phyloP scores from a whole-genome alignment of 2,113 vertebrate genomes.

The Acrocephalus kingi region DNA sequence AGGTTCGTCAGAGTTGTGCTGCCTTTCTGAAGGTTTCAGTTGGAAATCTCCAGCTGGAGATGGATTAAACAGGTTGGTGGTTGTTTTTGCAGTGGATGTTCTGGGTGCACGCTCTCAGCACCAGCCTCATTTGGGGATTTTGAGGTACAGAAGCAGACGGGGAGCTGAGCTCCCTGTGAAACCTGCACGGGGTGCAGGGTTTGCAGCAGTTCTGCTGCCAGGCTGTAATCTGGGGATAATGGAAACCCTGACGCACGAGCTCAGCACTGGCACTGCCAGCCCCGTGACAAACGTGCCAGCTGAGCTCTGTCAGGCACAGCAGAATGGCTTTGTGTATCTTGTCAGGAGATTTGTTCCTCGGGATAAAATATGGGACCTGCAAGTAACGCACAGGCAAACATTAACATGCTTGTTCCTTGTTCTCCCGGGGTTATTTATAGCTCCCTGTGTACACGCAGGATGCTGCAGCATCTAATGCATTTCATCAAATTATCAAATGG shows the following conservation, averaged over 20 bases:
- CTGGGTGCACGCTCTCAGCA: background rate
- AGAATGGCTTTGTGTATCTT: slow-evolving; percentile 61
- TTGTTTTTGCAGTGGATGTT: background rate
- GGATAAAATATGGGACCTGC: slow-evolving; percentile 58
- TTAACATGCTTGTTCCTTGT: slow-evolving; percentile 23
- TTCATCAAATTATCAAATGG: background rate
- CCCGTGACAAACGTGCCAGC: slow-evolving; percentile 52
- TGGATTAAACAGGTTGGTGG: background rate
- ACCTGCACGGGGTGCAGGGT: background rate
- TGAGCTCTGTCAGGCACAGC: slow-evolving; percentile 48
- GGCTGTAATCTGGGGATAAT: slow-evolving; percentile 4
- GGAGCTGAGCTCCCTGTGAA: background rate
- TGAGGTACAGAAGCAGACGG: background rate
- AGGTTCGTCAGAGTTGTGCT: background rate
- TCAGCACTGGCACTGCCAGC: slow-evolving; percentile 16
- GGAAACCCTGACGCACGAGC: slow-evolving; percentile 37
- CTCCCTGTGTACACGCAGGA: slow-evolving; percentile 43
- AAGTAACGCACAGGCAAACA: slow-evolving; percentile 39
- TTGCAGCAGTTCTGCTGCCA: slow-evolving; percentile 18
- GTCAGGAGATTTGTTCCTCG: slow-evolving; percentile 59
- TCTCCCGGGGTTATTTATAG: slow-evolving; percentile 61
- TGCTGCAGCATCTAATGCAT: background rate
- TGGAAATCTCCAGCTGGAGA: background rate
- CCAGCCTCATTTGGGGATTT: background rate
- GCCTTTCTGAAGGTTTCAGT: background rate